Evolutionary conservation across 2,113 vertebrate genomes (phyloP).

Genomic region (Polypterus bichir): DNA sequence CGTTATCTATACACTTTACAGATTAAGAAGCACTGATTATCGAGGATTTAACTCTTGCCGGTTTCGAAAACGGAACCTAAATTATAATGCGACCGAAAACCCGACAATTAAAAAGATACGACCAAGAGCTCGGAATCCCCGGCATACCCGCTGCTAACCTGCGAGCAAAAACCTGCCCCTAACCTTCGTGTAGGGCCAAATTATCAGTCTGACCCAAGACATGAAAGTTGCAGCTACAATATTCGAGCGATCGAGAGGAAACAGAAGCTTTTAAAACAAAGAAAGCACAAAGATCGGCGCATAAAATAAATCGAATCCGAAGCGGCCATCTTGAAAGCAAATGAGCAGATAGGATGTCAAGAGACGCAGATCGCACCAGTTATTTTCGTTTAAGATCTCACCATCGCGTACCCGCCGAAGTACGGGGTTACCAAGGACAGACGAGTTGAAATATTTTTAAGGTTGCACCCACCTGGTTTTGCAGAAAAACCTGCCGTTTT

Average conservation of each 20-base stretch:
- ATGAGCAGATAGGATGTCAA: conserved; percentile 41
- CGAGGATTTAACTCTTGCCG: neutral
- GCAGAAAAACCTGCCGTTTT: conserved; percentile 31
- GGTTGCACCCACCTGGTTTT: conserved; percentile 37
- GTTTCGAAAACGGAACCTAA: neutral
- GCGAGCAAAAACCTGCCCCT: conserved; percentile 18
- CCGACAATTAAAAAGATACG: neutral
- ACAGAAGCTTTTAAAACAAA: conserved; percentile 2
- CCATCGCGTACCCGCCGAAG: conserved; percentile 12
- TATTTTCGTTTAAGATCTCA: conserved; percentile 10
- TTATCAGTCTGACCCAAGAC: conserved; percentile 34
- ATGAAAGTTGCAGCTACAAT: conserved; percentile 20
- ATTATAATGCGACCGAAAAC: neutral
- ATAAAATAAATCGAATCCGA: conserved; percentile 36
- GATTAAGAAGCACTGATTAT: neutral
- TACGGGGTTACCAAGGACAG: conserved; percentile 21
- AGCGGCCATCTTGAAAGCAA: conserved; percentile 58
- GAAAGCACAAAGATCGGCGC: conserved; percentile 14
- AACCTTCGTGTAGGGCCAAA: conserved; percentile 25
- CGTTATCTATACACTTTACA: neutral
- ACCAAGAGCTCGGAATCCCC: neutral
- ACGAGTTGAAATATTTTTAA: conserved; percentile 19
- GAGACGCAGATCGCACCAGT: conserved; percentile 23
- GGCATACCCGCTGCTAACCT: neutral
- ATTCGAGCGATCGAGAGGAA: conserved; percentile 9